These are phyloP conservation scores for Pteromalus puparum DNA, from an alignment of 1,140 invertebrate species.

Conservation along the genomic window DNA sequence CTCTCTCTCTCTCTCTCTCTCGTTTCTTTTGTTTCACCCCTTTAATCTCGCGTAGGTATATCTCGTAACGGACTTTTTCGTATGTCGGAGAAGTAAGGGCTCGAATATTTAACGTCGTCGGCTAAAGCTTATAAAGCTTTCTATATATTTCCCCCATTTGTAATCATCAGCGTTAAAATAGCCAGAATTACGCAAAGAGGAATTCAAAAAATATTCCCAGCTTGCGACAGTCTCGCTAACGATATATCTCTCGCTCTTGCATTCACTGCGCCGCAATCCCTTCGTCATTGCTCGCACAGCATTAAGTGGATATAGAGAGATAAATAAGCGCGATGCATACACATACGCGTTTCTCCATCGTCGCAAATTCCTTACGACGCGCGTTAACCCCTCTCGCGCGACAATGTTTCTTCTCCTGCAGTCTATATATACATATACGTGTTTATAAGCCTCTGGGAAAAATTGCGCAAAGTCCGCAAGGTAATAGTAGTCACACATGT, in stretches of 20 bases:
- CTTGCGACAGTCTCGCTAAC: background rate
- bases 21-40: too few relatives aligned
- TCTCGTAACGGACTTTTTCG: background rate
- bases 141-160: too few relatives aligned
- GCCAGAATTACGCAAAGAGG: slow-evolving; percentile 34
- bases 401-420: background rate
- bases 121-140: too few relatives aligned
- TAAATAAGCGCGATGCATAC: background rate
- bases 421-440: background rate
- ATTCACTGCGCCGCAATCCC: slow-evolving; percentile 13
- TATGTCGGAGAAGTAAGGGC: too few relatives aligned
- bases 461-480: slow-evolving; percentile 22
- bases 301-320: background rate
- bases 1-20: too few relatives aligned
- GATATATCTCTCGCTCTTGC: background rate
- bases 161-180: background rate
- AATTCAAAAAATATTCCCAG: slow-evolving; percentile 33
- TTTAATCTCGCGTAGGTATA: background rate
- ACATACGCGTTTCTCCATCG: background rate
- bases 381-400: background rate
- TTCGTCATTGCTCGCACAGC: background rate
- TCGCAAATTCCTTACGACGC: background rate
- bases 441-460: background rate
- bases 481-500: background rate
- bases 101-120: too few relatives aligned